Evolutionary conservation across 2,888 invertebrate species (phyloP).

Genomic region (Ctena decussata): DNA sequence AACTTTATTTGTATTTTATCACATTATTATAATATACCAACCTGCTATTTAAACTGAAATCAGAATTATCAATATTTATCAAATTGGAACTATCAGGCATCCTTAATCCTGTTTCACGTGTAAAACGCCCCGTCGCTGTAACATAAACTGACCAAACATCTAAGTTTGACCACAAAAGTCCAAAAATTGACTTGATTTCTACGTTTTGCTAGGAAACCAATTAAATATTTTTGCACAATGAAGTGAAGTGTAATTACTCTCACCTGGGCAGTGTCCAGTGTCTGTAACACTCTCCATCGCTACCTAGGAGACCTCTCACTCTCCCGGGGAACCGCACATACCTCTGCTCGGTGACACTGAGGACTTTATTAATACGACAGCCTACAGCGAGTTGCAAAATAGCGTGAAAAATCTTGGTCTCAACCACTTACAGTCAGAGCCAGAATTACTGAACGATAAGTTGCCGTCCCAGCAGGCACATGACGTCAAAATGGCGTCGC

Average conservation of each 20-base stretch:
- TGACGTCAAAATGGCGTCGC: too few species aligned
- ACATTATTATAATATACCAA: too few species aligned
- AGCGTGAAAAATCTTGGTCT: background rate
- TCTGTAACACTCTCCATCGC: conserved; percentile 50
- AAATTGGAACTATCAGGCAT: too few species aligned
- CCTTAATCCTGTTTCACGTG: too few species aligned
- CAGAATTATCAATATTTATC: too few species aligned
- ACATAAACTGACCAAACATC: background rate
- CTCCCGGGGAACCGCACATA: conserved; percentile 11
- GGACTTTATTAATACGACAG: background rate
- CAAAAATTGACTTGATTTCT: background rate
- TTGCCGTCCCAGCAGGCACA: too few species aligned
- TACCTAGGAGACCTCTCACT: conserved; percentile 46
- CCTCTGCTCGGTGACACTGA: background rate
- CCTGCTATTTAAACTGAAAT: too few species aligned
- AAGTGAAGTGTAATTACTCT: conserved; percentile 22
- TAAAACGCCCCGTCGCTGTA: too few species aligned
- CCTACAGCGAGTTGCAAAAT: conserved; percentile 2
- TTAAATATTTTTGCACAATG: background rate
- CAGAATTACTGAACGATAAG: too few species aligned
- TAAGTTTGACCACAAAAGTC: background rate
- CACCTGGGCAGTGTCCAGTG: conserved; percentile 51
- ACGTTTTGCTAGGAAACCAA: conserved; percentile 1
- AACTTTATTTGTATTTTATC: too few species aligned
- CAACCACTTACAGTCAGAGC: too few species aligned